Base-by-base conservation (phyloP, 2,888 invertebrate species). In the Scaptomyza polygonia region DNA sequence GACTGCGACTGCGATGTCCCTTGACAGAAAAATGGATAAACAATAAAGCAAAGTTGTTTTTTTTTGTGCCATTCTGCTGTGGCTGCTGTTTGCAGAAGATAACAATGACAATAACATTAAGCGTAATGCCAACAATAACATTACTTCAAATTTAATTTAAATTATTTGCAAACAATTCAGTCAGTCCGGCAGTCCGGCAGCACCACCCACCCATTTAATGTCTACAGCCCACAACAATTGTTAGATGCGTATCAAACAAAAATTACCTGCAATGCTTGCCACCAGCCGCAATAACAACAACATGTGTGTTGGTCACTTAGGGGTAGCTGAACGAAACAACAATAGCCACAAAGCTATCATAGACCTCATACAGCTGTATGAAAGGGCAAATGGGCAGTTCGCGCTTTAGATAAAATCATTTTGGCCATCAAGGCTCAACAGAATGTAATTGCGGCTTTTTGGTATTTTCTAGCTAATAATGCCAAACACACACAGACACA, bases 81-180 rank as follows among this genome's bases (percentile, higher is more conserved):
- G 67, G 47, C 25, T 34, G 34, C n/a, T 34, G 34, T 34, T 58
- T 52, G 36, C 44, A 66, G 70, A 65, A 63, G 39, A 68, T 68
- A 76, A 81, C 63, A 40, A 68, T 68, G 72, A 81, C 63, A 40
- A 79, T 83, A 86, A 78, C 86, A 88, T 88, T 86, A 78, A 42
- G 58, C 40, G 69, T 72, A 78, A 81, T 79, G 63, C 68, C 32
- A 83, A 83, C 80, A 85, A 85, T 83, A 88, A 83, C 88, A 88
- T 86, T 87, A 79, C 80, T 79, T 87, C 71, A 87, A 86, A 88
- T 88, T 86, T 88, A 88, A 88, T 88, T 86, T 85, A 85, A 87
- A 82, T 87, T 88, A 88, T 79, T 82, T 77, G 67, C 43, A 44
- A 30, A 42, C 51, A 34, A 12, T 52, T 21, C n/a, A n/a, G n/a